phyloP scores from a whole-genome alignment of 2,888 invertebrate species.

The Lycaena phlaeas region DNA sequence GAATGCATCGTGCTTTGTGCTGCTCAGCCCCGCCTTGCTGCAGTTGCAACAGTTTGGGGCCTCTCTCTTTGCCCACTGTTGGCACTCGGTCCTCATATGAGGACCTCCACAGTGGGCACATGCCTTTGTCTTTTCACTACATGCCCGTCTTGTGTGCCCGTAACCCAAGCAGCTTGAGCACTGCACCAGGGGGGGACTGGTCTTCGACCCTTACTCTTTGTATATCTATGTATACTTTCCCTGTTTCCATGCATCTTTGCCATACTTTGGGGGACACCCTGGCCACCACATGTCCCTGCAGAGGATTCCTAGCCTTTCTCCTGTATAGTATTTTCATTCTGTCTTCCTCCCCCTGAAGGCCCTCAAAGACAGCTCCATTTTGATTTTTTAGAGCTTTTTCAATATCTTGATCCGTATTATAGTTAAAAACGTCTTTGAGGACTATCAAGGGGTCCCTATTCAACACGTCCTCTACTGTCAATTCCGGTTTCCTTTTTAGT shows the following conservation, averaged over 20 bases:
- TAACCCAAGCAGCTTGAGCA: too few relatives aligned
- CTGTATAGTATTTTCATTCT: background rate
- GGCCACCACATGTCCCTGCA: background rate
- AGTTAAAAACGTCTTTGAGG: conserved; percentile 8
- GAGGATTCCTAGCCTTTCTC: background rate
- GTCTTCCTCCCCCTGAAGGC: background rate
- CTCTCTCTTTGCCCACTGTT: too few relatives aligned
- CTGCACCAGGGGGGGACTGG: too few relatives aligned
- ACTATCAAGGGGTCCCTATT: conserved; percentile 13
- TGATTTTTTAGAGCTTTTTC: conserved; percentile 15
- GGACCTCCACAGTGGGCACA: too few relatives aligned
- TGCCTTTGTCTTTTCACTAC: too few relatives aligned
- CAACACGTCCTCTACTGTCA: conserved; percentile 10
- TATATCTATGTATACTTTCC: background rate
- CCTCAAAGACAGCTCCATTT: background rate
- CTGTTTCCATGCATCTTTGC: background rate
- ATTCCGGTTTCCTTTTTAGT: background rate
- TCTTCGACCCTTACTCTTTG: too few relatives aligned
- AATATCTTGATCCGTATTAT: background rate
- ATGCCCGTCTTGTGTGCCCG: too few relatives aligned
- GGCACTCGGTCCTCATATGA: too few relatives aligned
- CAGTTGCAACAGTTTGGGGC: too few relatives aligned
- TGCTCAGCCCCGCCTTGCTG: too few relatives aligned
- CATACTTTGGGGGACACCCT: background rate
- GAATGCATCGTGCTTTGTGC: too few relatives aligned